Evolutionary conservation across 2,113 vertebrate genomes (phyloP).

Genomic region (Hylia prasina): DNA sequence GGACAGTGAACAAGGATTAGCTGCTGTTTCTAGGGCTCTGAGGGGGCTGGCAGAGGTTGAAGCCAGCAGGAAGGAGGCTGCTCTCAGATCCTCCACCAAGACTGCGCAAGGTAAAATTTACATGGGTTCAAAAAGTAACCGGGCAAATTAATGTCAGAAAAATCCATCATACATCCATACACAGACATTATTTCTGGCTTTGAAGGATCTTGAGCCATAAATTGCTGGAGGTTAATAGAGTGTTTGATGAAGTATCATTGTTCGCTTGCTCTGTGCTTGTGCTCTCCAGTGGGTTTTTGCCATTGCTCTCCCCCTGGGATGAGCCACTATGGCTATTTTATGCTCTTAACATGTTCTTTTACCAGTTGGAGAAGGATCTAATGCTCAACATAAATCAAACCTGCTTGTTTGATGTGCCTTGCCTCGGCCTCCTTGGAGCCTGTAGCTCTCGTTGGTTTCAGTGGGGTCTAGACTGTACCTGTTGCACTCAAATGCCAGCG

Average conservation of each 20-base stretch:
- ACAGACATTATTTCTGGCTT: conserved; percentile 7
- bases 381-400: neutral
- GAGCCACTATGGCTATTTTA: neutral
- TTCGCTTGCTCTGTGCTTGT: neutral
- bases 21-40: rapidly evolving
- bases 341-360: neutral
- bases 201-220: conserved; percentile 33
- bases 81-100: neutral
- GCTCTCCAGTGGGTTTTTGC: neutral
- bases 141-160: conserved; percentile 13
- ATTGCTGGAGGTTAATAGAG: conserved; percentile 52
- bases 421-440: neutral
- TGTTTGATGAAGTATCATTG: conserved; percentile 34
- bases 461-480: neutral
- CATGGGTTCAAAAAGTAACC: conserved; percentile 3
- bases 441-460: neutral
- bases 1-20: neutral
- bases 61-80: neutral
- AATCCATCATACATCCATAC: conserved; percentile 2
- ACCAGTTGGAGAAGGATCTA: neutral
- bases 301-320: neutral
- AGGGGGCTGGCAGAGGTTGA: neutral
- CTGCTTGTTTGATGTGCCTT: neutral
- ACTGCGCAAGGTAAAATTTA: neutral
- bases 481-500: neutral